Evolutionary conservation across 2,797 vertebrate species (phyloP).

Genomic region (Acanthurus tractus): DNA sequence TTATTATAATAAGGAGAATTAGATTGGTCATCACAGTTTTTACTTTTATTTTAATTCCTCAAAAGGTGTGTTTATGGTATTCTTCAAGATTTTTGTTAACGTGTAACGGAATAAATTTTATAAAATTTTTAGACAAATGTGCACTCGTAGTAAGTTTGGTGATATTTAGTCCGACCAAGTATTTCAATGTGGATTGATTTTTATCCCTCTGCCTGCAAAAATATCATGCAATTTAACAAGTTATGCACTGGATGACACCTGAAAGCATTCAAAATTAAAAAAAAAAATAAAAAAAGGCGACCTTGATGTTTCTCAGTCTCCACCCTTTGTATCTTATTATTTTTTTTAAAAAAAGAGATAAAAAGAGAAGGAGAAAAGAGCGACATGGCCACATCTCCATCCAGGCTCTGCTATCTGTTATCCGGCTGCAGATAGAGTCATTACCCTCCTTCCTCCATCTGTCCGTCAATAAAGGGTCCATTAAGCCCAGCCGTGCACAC

Average conservation of each 20-base stretch:
- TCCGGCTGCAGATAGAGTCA: constrained; percentile 77
- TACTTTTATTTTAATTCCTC: too few relatives aligned
- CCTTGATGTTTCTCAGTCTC: constrained; percentile 18
- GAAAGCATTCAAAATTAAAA: constrained; percentile 11
- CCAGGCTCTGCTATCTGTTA: constrained; percentile 66
- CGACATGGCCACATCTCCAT: constrained; percentile 69
- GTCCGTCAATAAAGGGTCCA: constrained; percentile 81
- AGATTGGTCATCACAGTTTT: too few relatives aligned
- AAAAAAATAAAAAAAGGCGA: constrained; percentile 12
- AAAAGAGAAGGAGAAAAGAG: constrained; percentile 66
- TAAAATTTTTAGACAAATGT: background rate
- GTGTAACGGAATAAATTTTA: too few relatives aligned
- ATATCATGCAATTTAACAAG: constrained; percentile 45
- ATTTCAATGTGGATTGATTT: constrained; percentile 22
- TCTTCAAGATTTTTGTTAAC: too few relatives aligned
- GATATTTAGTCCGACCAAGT: constrained; percentile 2
- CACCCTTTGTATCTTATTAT: constrained; percentile 41
- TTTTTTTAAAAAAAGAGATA: too few relatives aligned
- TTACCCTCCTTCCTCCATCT: constrained; percentile 80
- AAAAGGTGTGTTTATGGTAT: too few relatives aligned
- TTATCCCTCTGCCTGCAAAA: constrained; percentile 28
- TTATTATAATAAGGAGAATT: background rate
- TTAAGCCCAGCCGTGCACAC: constrained; percentile 65
- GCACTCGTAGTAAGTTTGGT: background rate
- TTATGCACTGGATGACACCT: constrained; percentile 36